phyloP scores from a whole-genome alignment of 1,140 invertebrate genomes.

The Megalopta genalis region DNA sequence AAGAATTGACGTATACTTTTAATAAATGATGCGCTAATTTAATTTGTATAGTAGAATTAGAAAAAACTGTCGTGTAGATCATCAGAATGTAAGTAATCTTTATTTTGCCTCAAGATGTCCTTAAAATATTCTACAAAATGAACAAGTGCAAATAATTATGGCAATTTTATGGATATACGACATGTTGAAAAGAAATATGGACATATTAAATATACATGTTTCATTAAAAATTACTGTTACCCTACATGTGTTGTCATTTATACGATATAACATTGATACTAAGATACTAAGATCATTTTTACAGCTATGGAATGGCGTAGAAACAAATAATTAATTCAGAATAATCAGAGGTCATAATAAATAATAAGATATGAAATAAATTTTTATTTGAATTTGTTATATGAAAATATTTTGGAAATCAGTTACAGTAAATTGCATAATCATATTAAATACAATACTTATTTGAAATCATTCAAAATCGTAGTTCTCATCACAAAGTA shows the following conservation, averaged over 20 bases:
- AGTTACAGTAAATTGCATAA: background rate
- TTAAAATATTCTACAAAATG: background rate
- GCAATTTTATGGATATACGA: conserved; percentile 8
- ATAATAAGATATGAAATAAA: background rate
- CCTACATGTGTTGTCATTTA: conserved; percentile 26
- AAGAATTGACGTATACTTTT: conserved; percentile 47
- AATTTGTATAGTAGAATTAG: conserved; percentile 16
- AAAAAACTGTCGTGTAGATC: conserved; percentile 23
- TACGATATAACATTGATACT: conserved; percentile 5
- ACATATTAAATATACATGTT: conserved; percentile 37
- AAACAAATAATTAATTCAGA: background rate
- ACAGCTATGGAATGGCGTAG: background rate
- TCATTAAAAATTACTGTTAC: conserved; percentile 47
- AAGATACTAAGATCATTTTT: too few relatives aligned
- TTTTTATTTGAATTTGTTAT: background rate
- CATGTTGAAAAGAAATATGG: background rate
- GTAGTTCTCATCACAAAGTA: too few relatives aligned
- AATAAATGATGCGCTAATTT: conserved; percentile 39
- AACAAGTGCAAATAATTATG: conserved; percentile 17
- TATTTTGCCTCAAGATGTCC: conserved; percentile 8
- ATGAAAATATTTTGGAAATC: too few relatives aligned
- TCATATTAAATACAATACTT: background rate
- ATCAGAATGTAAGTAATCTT: conserved; percentile 4
- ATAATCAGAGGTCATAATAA: background rate
- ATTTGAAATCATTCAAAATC: background rate